Evolutionary conservation across 2,888 invertebrate genomes (phyloP).

Genomic region (Oxytorus armatus): DNA sequence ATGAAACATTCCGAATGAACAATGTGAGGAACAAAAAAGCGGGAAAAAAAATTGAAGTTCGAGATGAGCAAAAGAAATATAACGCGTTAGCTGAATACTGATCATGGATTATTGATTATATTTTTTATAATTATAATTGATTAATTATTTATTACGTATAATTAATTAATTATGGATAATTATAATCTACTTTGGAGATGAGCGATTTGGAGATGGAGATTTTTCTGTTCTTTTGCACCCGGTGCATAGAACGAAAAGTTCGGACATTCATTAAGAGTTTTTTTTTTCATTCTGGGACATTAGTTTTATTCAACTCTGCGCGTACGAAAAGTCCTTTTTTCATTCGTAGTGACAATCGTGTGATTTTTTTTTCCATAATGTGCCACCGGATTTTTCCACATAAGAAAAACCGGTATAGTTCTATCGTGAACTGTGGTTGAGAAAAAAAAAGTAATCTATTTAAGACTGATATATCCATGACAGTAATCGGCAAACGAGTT

Average conservation of each 20-base stretch:
- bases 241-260: not conserved
- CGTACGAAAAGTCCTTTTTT: slow-evolving; percentile 47
- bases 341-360: slow-evolving; percentile 33
- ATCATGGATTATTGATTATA: slow-evolving; percentile 36
- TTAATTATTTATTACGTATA: slow-evolving; percentile 7
- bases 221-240: no score
- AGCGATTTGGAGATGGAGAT: no score
- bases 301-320: slow-evolving; percentile 10
- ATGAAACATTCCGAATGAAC: slow-evolving; percentile 66
- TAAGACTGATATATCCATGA: slow-evolving; percentile 49
- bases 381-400: slow-evolving; percentile 31
- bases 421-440: not conserved
- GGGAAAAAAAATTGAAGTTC: slow-evolving; percentile 3
- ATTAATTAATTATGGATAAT: slow-evolving; percentile 3
- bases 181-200: no score
- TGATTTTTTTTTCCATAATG: slow-evolving; percentile 30
- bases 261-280: slow-evolving; percentile 3
- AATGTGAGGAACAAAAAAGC: slow-evolving; percentile 34
- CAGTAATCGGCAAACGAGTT: slow-evolving; percentile 18
- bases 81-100: not conserved
- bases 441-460: slow-evolving; percentile 2
- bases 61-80: not conserved
- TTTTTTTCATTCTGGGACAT: not conserved
- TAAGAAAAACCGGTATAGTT: not conserved
- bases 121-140: slow-evolving; percentile 28